Evolutionary conservation across 1,140 invertebrate species (phyloP).

Genomic region (Bombus sylvicola): DNA sequence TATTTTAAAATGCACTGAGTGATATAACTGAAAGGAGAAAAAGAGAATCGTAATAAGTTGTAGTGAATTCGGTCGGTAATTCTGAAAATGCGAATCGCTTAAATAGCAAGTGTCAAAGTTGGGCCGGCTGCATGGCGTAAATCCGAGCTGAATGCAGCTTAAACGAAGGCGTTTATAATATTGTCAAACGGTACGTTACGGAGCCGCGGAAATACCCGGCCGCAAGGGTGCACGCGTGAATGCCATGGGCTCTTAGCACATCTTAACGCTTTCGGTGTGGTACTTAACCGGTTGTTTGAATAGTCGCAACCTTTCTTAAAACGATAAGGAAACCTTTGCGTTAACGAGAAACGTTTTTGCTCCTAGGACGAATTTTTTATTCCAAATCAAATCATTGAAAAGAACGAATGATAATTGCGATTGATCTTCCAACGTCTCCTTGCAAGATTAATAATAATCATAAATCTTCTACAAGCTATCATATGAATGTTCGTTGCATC

Average conservation of each 20-base stretch:
- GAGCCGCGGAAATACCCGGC: background rate
- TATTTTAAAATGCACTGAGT: background rate
- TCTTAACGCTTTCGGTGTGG: background rate
- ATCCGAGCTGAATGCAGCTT: constrained; percentile 61
- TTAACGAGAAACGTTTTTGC: background rate
- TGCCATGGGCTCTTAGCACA: constrained; percentile 13
- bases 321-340: background rate
- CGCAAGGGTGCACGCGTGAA: background rate
- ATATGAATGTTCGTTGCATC: too few species aligned
- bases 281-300: constrained; percentile 21
- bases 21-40: background rate
- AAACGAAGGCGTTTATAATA: constrained; percentile 63
- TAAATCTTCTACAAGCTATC: too few species aligned
- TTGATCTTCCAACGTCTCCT: background rate
- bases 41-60: background rate
- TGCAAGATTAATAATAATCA: too few species aligned
- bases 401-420: background rate
- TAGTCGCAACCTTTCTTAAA: background rate
- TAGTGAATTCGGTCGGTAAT: background rate
- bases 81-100: constrained; percentile 50
- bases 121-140: constrained; percentile 25
- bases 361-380: background rate
- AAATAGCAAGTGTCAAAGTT: constrained; percentile 24
- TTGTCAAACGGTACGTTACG: constrained; percentile 55
- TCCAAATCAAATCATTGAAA: background rate